Base-by-base conservation (phyloP, 1,140 invertebrate species). In the Papilio helenus region DNA sequence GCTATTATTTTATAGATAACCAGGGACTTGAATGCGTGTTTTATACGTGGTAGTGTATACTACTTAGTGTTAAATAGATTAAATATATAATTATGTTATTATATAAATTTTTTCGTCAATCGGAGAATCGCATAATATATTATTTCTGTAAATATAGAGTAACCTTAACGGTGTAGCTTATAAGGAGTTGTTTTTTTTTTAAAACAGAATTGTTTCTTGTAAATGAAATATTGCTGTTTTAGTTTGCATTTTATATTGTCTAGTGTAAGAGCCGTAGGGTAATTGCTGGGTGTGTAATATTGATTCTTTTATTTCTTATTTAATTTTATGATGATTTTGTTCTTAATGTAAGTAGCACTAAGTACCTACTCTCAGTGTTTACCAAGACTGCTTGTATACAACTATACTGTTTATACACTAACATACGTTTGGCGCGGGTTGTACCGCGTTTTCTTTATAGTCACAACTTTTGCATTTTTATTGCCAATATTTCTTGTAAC, bases 351-450 rank as follows among this genome's bases (percentile, higher is more conserved):
- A 91, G 82, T 94, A 94, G 90, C 88, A 90, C 89, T 94, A 94
- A 92, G 92, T 90, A 93, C 88, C 90, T 93, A 92, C 85, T 94
- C 92, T 94, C 93, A 92, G 93, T 94, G 91, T 94, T 94, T 93
- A 91, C 90, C 87, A 94, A 94, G 92, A 94, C 93, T 94, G 93
- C 93, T 94, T 94, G 89, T 94, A 91, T 93, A 94, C 89, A 91
- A 91, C 88, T 94, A 81, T 93, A 93, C 89, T 93, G 90, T 93
- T 93, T 93, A 92, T 91, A 92, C 86, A 91, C 90, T 93, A 93
- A 90, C 89, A 87, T 89, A 86, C 80, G 85, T 80, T 78, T 86
- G 81, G 82, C 85, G 90, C 87, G 86, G 77, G 65, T 79, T 79
- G 81, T 83, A 89, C 86, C 84, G 84, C 82, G 80, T 82, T 84